Base-by-base conservation (phyloP, 2,888 invertebrate genomes). In the Orthosia gothica region DNA sequence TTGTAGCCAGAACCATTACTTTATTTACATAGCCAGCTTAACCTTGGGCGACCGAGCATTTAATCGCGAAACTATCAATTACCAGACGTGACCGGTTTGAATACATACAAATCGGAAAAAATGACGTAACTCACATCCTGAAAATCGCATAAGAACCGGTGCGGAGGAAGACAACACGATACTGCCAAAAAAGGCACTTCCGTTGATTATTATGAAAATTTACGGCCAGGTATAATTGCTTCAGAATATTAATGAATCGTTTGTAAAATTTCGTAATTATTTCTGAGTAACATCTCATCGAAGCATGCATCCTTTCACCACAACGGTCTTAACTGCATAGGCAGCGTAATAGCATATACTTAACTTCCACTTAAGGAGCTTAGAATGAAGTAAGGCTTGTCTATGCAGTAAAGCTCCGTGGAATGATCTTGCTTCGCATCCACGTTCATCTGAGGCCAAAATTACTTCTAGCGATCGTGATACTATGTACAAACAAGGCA, bases 21-120 rank as follows among this genome's bases (percentile, higher is more conserved):
- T 77, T 87, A 90, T 91, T 90, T 89, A 85, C 91, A 92, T 92
- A 90, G 86, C 85, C 76, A 76, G 80, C 76, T 84, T 83, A 89
- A 90, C 91, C 92, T 91, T 91, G 89, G 84, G 82, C 86, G 82
- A 85, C 82, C 85, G 83, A 72, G 66, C 79, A 82, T 83, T 87
- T 83, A 82, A 84, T 83, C 81, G 84, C 79, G 66, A 86, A 83
- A 73, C 74, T 85, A 85, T 87, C 84, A 83, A 84, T 84, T 81
- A 85, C 70, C 75, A 87, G 81, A 85, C 85, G 82, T 84, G 83
- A 84, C 70, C 72, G 49, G 74, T 79, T 76, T 77, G 54, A 71
- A 74, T 55, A 70, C 32, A 80, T 66, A 61, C 54, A 74, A 76
- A 82, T 85, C 71, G 72, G 59, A 77, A 82, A n/a, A 81, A 81